Conservation (phyloP, 1,140 invertebrate genomes). For the Heliconius nattereri region DNA sequence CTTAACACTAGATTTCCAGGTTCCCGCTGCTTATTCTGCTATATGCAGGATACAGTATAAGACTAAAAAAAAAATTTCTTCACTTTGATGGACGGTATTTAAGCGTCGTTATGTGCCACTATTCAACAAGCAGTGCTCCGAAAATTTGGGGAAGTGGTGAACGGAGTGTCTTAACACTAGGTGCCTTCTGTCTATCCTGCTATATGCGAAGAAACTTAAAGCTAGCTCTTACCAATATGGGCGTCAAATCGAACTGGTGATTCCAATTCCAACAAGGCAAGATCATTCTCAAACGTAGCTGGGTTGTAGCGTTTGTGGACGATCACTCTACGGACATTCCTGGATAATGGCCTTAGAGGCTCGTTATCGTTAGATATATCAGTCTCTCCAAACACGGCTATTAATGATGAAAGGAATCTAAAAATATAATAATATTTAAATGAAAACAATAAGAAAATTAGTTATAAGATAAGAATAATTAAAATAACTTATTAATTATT, state of each 20-base stretch:
- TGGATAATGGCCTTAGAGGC: constrained; percentile 87
- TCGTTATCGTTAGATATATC: constrained; percentile 93
- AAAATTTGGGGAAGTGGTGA: too few relatives aligned
- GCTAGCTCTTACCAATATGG: constrained; percentile 85
- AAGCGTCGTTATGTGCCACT: too few relatives aligned
- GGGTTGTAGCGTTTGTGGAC: constrained; percentile 94
- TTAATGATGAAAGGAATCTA: constrained; percentile 93
- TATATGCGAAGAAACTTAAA: too few relatives aligned
- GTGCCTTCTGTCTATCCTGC: too few relatives aligned
- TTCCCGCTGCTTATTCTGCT: too few relatives aligned
- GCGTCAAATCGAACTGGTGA: constrained; percentile 90
- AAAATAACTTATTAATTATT: too few relatives aligned
- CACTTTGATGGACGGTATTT: too few relatives aligned
- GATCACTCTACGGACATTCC: constrained; percentile 93
- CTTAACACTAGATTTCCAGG: too few relatives aligned
- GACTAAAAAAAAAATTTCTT: too few relatives aligned
- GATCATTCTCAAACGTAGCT: constrained; percentile 94
- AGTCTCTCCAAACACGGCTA: constrained; percentile 95
- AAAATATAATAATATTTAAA: constrained; percentile 33
- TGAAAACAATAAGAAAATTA: not conserved
- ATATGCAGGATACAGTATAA: too few relatives aligned
- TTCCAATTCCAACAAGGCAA: constrained; percentile 92
- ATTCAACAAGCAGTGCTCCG: too few relatives aligned
- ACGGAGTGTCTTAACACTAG: too few relatives aligned
- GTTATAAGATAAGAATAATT: not conserved